Percentiles rank a stretch among this genome's conserved stretches.
phyloP scores from a whole-genome alignment of 2,888 invertebrate genomes.

The Clistopyga incitator region DNA sequence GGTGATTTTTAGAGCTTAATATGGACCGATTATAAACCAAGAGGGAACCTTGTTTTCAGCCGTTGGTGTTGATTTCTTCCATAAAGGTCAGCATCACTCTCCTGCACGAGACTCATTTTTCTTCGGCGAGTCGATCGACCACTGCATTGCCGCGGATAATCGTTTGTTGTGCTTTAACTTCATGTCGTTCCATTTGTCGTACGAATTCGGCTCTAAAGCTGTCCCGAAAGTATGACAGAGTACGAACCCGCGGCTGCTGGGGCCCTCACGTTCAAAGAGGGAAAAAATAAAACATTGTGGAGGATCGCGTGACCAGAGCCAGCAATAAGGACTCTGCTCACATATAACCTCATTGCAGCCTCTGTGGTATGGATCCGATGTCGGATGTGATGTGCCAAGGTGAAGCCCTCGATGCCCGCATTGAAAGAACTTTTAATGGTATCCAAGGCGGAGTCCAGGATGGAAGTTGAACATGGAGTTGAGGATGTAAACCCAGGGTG shows the following conservation, averaged over 20 bases:
- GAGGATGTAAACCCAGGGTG: no score
- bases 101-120: not conserved
- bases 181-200: slow-evolving; percentile 10
- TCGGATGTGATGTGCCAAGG: slow-evolving; percentile 33
- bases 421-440: slow-evolving; percentile 32
- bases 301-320: slow-evolving; percentile 41
- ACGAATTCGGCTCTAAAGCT: slow-evolving; percentile 54
- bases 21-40: not conserved
- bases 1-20: not conserved
- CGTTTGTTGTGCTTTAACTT: slow-evolving; percentile 22
- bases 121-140: not conserved
- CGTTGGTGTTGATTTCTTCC: not conserved
- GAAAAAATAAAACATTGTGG: slow-evolving; percentile 22
- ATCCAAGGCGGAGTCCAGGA: no score
- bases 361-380: slow-evolving; percentile 39
- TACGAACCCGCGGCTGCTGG: not conserved
- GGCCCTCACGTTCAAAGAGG: slow-evolving; percentile 6
- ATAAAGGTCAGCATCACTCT: not conserved
- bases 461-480: no score
- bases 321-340: slow-evolving; percentile 3
- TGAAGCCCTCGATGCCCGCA: not conserved
- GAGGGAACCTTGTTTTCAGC: not conserved
- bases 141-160: slow-evolving; percentile 10
- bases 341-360: slow-evolving; percentile 13
- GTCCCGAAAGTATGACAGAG: slow-evolving; percentile 15